Evolutionary conservation across 2,797 vertebrate species (phyloP).

Genomic region (Crypturellus tataupa): DNA sequence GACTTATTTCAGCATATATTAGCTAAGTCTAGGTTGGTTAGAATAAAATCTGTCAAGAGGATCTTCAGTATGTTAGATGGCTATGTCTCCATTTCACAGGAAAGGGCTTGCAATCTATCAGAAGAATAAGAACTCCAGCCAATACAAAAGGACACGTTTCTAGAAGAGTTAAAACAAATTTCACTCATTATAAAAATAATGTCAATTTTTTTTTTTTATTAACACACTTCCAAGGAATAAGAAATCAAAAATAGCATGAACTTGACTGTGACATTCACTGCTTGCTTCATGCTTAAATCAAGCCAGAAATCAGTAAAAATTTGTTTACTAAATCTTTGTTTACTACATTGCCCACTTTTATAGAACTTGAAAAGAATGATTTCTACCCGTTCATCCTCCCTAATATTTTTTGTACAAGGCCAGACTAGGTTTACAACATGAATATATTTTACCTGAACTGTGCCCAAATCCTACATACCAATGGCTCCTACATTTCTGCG

Average conservation of each 20-base stretch:
- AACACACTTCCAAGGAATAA: neutral
- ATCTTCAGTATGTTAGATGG: neutral
- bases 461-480: neutral
- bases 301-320: neutral
- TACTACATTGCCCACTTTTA: neutral
- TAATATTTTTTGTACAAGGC: neutral
- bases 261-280: neutral
- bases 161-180: too few relatives aligned
- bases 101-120: neutral
- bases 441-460: neutral
- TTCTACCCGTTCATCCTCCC: neutral
- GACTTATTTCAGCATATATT: neutral
- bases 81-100: neutral
- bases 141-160: neutral
- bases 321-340: too few relatives aligned
- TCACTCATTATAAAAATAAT: too few relatives aligned
- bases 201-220: too few relatives aligned
- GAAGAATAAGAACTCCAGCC: neutral
- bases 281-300: neutral
- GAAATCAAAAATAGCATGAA: neutral
- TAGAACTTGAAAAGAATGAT: neutral
- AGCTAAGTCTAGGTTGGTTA: neutral
- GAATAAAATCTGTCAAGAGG: neutral
- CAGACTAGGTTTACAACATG: neutral
- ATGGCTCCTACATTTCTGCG: neutral